Conservation (phyloP, 1,140 invertebrate genomes). For the Danaus melanippus region DNA sequence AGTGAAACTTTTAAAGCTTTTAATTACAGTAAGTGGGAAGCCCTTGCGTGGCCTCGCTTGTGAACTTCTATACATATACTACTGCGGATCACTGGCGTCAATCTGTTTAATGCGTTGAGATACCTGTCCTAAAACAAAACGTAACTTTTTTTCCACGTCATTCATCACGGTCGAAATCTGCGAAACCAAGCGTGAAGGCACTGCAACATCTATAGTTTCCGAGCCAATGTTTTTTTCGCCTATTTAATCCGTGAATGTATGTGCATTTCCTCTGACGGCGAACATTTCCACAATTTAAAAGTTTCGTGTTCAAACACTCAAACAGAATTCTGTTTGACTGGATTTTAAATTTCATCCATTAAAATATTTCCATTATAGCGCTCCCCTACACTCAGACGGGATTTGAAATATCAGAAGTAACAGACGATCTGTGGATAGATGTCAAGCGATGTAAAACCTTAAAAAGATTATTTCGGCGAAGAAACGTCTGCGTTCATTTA, state of each 20-base stretch:
- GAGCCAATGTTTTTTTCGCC: too few species aligned
- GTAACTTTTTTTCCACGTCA: constrained; percentile 33
- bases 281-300: too few species aligned
- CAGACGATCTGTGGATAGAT: too few species aligned
- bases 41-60: constrained; percentile 7
- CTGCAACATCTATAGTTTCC: not conserved
- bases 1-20: constrained; percentile 54
- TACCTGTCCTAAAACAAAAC: constrained; percentile 30
- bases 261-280: too few species aligned
- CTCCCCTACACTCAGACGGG: too few species aligned
- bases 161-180: constrained; percentile 32
- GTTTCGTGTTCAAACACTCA: too few species aligned
- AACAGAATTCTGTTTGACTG: too few species aligned
- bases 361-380: too few species aligned
- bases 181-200: constrained; percentile 12
- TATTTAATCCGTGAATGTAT: too few species aligned
- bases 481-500: constrained; percentile 20
- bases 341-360: too few species aligned
- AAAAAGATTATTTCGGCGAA: constrained; percentile 10
- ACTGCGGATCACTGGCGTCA: constrained; percentile 34
- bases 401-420: too few species aligned
- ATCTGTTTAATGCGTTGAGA: constrained; percentile 50
- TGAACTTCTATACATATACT: too few species aligned
- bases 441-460: not conserved
- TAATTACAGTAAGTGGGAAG: constrained; percentile 57